phyloP scores from a whole-genome alignment of 2,113 vertebrate genomes.

The Eudorcas thomsonii region DNA sequence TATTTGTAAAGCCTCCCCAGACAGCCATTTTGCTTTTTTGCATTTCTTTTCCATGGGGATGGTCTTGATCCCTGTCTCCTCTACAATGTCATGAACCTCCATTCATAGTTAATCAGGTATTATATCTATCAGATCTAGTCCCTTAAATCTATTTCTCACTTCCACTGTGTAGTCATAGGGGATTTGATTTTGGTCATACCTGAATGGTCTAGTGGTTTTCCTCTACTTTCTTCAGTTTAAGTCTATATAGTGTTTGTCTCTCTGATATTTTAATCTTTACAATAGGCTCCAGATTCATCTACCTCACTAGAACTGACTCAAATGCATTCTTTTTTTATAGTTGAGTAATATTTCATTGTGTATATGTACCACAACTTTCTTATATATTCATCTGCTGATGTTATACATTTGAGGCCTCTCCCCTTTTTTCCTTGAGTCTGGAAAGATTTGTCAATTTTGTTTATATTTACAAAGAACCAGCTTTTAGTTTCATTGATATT shows the following conservation, averaged over 20 bases:
- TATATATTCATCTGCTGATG: not conserved
- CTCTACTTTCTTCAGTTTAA: no score
- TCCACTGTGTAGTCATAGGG: no score
- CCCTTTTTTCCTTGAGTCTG: not conserved
- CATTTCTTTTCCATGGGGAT: no score
- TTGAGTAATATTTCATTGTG: not conserved
- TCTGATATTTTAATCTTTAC: not conserved
- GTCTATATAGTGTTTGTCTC: not conserved
- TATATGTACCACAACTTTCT: not conserved
- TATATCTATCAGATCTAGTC: no score
- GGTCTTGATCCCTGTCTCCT: no score
- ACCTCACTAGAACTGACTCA: not conserved
- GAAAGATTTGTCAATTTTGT: not conserved
- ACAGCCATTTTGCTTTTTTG: no score
- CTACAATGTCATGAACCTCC: no score
- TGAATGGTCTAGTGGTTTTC: no score
- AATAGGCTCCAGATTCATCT: not conserved
- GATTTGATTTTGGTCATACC: no score
- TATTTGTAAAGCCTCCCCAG: no score
- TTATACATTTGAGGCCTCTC: not conserved
- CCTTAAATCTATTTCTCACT: no score
- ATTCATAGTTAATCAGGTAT: no score
- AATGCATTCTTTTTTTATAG: not conserved
- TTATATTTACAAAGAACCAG: not conserved
- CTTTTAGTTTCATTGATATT: not conserved